Evolutionary conservation across 2,797 vertebrate genomes (phyloP), one percentile per base, ranked within the genome.

Genomic region (Denticeps clupeoides): DNA sequence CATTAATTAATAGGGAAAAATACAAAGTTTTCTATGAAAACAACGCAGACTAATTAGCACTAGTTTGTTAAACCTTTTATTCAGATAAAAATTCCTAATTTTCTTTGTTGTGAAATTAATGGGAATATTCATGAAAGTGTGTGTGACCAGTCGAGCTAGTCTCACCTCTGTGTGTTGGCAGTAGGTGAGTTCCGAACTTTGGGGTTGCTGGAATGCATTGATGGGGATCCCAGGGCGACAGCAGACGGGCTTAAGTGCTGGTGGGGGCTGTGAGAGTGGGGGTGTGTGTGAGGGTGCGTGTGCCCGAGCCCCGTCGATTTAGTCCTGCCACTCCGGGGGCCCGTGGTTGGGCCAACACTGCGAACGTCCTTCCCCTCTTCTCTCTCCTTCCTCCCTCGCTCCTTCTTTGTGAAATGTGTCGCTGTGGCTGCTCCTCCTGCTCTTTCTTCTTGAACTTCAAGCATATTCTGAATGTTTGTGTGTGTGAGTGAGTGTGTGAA

Each of bases 101-200:
- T n/a, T n/a, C n/a, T n/a, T n/a, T n/a, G n/a, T n/a, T n/a, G n/a
- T n/a, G 24, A 25, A 24, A 25, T 25, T 25, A 25, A 7, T 7
- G 35, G 6, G 6, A 15, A 18, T 2, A 18, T 13, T 12, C 19
- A 7, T 44, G 25, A 5, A 10, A 1, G 12, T 21, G 7, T 12
- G 5, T 4, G 22, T 19, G 29, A 46, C 19, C 47, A 41, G 4
- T 4, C 5, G 5, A 27, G 23, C 12, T 11, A n/a, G 3, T 1
- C 82, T 88, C 82, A 98, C 94, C 92, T 98, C 82, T 97, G 93
- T 71, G 92, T 89, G 88, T 91, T 98, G 88, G 91, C 89, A 85
- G 93, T 93, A 11, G 90, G 89, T 84, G 94, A 99, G 87, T 89
- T 97, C 83, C 92, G 95, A 82, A 97, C 84, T 90, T 95, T 89